Base-by-base conservation (phyloP, 2,888 invertebrate genomes). In the Bellardia pandia region DNA sequence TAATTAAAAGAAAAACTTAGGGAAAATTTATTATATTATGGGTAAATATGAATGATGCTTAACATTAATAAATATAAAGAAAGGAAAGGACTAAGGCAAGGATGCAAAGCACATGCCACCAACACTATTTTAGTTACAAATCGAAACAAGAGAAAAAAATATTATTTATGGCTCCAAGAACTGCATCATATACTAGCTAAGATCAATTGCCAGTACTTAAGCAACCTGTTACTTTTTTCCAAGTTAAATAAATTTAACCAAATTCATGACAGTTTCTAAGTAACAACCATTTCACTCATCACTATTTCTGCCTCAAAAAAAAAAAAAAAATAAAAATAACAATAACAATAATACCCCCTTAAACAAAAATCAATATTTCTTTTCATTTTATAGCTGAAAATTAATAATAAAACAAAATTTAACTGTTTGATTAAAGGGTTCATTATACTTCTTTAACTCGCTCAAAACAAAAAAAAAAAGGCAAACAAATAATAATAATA, bases 341-440 rank as follows among this genome's bases (percentile, higher is more conserved):
- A 33, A 33, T 33, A 37, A 37, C 6, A 37, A 23, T 56, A 23
- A 56, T 56, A 23, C 56, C 56, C 23, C 16, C 5, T 16, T 9
- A 23, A 58, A n/a, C 11, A 58, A 16, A 76, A 30, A 66, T 16
- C 42, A 42, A 66, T 60, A 51, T n/a, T 64, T 23, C 51, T 11
- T 37, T 37, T 4, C 7, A 40, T 76, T 42, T 66, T 64, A 14
- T 37, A 48, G 8, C 16, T 40, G 51, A 51, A 53, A 76, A 53
- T n/a, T 13, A n/a, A 30, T 40, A 53, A 53, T 62, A 30, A 56
- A 37, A 60, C 40, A 40, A 71, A 71, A 74, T 62, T 64, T 37
- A 82, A 69, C 13, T 68, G 45, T 53, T 62, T 60, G 76, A 62
- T 83, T 66, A 42, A 66, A 53, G 66, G 51, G 85, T 85, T 85